Percentiles rank a stretch among this genome's conserved stretches.
Conservation (phyloP, 2,888 invertebrate genomes). For the Drosophila pseudotakahashii region DNA sequence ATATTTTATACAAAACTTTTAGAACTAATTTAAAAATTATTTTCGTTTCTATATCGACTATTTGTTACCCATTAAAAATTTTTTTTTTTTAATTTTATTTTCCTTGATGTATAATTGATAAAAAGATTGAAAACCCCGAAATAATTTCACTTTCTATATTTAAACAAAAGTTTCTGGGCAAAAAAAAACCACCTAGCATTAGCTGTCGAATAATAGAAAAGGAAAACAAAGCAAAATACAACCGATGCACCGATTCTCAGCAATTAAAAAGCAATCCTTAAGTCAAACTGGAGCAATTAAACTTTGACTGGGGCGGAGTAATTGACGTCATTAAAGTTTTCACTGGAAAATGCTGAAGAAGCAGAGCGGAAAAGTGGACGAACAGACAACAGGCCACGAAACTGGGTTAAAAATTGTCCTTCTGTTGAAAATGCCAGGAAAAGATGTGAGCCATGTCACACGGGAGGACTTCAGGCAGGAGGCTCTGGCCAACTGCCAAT, state of each 20-base stretch:
- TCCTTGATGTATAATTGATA: no score
- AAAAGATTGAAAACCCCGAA: neutral
- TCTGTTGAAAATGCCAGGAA: constrained; percentile 13
- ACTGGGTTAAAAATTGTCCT: constrained; percentile 37
- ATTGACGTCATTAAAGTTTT: constrained; percentile 47
- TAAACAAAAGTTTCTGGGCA: neutral
- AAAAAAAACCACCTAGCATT: neutral
- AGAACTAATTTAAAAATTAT: no score
- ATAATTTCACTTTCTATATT: neutral
- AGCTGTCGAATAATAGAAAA: neutral
- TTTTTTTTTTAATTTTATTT: no score
- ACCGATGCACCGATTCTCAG: constrained; percentile 26
- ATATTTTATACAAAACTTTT: no score
- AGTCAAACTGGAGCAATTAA: constrained; percentile 15
- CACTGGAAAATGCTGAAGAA: constrained; percentile 38
- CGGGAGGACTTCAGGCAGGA: neutral
- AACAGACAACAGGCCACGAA: constrained; percentile 28
- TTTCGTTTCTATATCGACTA: no score
- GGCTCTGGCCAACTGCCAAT: constrained; percentile 30
- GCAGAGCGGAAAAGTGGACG: constrained; percentile 15
- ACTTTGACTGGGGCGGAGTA: constrained; percentile 23
- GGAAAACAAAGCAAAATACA: constrained; percentile 2
- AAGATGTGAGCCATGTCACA: constrained; percentile 24
- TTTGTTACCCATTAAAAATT: no score
- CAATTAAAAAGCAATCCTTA: constrained; percentile 20